Percentiles rank a stretch among this genome's conserved stretches.
These are phyloP conservation scores for Pterobdella sp. DNA, from an alignment of 2,888 invertebrate genomes.

Conservation along the genomic window DNA sequence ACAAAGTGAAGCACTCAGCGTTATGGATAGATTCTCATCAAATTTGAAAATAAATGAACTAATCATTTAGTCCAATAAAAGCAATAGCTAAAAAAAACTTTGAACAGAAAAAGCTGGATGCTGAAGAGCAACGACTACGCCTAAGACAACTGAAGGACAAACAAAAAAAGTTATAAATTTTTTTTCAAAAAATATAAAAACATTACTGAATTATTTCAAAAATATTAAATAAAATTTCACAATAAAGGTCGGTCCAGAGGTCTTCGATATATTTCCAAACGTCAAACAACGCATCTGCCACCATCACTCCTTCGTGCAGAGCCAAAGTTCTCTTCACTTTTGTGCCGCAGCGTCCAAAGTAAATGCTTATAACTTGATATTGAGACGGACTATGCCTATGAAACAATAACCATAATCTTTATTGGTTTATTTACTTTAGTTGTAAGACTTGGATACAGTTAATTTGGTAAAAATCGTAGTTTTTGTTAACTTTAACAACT, in stretches of 20 bases:
- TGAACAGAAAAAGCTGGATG: not conserved
- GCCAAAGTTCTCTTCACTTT: conserved; percentile 29
- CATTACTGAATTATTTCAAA: not conserved
- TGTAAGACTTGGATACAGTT: too few relatives aligned
- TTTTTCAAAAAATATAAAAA: too few relatives aligned
- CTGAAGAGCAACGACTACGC: not conserved
- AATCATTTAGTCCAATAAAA: too few relatives aligned
- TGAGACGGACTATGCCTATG: too few relatives aligned
- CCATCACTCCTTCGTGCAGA: conserved; percentile 32
- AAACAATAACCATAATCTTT: too few relatives aligned
- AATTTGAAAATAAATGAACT: too few relatives aligned
- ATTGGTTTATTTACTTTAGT: too few relatives aligned
- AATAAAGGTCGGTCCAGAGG: not conserved
- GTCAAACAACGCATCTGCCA: not conserved
- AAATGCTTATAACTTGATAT: not conserved
- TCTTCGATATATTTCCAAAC: not conserved
- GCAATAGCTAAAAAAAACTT: too few relatives aligned
- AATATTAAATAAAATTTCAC: not conserved
- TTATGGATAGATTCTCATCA: too few relatives aligned
- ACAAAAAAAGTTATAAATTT: not conserved
- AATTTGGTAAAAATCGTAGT: too few relatives aligned
- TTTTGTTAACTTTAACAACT: too few relatives aligned
- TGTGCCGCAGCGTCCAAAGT: conserved; percentile 27
- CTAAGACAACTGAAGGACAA: not conserved
- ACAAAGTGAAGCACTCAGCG: too few relatives aligned